Conservation (phyloP, 2,888 invertebrate species). For the Axea sp. region DNA sequence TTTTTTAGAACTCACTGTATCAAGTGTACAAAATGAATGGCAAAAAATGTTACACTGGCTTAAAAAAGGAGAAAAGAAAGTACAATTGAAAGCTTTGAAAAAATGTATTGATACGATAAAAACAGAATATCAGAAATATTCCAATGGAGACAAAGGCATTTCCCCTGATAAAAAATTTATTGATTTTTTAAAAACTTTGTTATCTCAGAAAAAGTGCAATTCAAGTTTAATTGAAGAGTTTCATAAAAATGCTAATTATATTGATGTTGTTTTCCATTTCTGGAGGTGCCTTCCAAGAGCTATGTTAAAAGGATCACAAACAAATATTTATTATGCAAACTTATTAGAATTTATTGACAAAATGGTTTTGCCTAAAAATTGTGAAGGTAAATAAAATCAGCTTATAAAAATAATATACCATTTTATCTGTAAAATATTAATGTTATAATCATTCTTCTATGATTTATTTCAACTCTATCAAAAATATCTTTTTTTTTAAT, state of each 20-base stretch:
- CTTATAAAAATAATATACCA: background rate
- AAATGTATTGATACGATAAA: constrained; percentile 7
- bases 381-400: constrained; percentile 73
- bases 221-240: constrained; percentile 18
- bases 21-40: too few species aligned
- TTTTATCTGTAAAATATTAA: too few species aligned
- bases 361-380: constrained; percentile 80
- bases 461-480: too few species aligned
- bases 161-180: constrained; percentile 27
- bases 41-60: constrained; percentile 6
- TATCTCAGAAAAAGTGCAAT: constrained; percentile 22
- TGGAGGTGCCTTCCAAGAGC: constrained; percentile 83
- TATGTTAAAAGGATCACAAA: constrained; percentile 82
- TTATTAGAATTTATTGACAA: constrained; percentile 84
- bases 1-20: too few species aligned
- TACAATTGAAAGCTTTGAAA: constrained; percentile 12
- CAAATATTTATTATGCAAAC: constrained; percentile 83
- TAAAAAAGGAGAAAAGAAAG: constrained; percentile 14
- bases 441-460: too few species aligned
- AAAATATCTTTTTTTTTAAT: too few species aligned
- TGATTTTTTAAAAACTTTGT: constrained; percentile 7
- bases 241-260: constrained; percentile 79
- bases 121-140: background rate
- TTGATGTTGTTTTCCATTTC: constrained; percentile 87
- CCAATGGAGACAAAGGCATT: background rate